Base-by-base conservation (phyloP, 2,797 vertebrate species). In the Fratercula arctica region DNA sequence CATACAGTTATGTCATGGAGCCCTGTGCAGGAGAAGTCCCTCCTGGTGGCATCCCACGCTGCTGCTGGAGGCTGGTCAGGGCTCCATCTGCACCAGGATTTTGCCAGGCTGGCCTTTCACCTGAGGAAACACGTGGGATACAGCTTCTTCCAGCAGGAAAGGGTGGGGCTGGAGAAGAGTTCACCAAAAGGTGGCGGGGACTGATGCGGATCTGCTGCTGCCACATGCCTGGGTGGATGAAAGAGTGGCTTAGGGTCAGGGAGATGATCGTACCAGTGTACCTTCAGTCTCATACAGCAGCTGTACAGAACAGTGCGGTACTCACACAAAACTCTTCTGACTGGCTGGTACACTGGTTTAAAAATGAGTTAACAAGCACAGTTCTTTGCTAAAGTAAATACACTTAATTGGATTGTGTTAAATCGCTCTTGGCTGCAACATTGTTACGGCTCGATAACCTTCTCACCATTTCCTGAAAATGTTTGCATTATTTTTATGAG, bases 81-180 rank as follows among this genome's bases (percentile, higher is more conserved):
- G 6, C 17, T 87, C 16, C 35, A 9, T 46, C 43, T 50, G 43
- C 33, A 37, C 35, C 3, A 5, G 35, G 16, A 15, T 66, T 92
- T 88, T 83, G 29, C 61, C 2, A 15, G 43, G 6, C 20, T 66
- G 50, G 10, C 3, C 25, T 79, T 74, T 26, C 18, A 16, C 0
- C 0, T 48, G 16, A 66, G 3, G 16, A 16, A 68, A 59, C 35
- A 11, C 0, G 0, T 17, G n/a, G 29, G 23, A 57, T 33, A 29
- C 6, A 39, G 8, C 28, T 53, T 83, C 16, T 25, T 61, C 11
- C 37, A 33, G 14, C 23, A 61, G 28, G 26, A 78, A 61, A 63
- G 25, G 4, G 31, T 83, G 43, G 13, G 29, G 13, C 7, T 54
- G 37, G 13, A 48, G 25, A 13, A 81, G 39, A 69, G 19, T 19